Base-by-base conservation (phyloP, 2,113 vertebrate genomes). In the Ptychochromis oligacanthus region DNA sequence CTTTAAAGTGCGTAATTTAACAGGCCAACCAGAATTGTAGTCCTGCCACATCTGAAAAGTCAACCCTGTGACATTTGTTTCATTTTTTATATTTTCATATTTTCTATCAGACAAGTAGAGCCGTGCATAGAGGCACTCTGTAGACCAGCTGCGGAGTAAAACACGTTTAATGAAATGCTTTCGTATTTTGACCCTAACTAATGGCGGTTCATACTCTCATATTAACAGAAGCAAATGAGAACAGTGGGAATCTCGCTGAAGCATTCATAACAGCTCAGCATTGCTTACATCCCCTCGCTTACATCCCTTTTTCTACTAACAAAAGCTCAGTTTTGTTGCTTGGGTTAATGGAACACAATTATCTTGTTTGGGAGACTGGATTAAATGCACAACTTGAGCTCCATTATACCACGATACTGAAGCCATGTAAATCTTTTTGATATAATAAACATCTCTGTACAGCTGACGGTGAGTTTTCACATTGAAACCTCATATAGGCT, bases 141-240 rank as follows among this genome's bases (percentile, higher is more conserved):
- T 70, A 22, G 49, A 40, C 46, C 2, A 61, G n/a, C 59, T 31
- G 17, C 24, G 76, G 17, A 34, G 22, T 43, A 22, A 64, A 20
- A 65, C 4, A 10, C 1, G 3, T 18, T 84, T 43, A 80, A 83
- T 80, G 46, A 52, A 83, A 72, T 1, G 17, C 26, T 61, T 76
- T 83, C 46, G 85, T 70, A 28, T 46, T 52, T 38, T 40, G 74
- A 78, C 52, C 46, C 6, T n/a, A 28, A 17, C 43, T 36, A 64
- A 82, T 52, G 60, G 15, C 3, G 36, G 24, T 43, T 64, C 10
- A 18, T 31, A 55, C 60, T n/a, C n/a, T 82, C 46, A 79, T 81
- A 85, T 74, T 18, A 81, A 80, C 22, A 60, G 52, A 61, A 6
- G 40, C n/a, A 83, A 84, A 89, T 11, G n/a, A 60, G 60, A 84